Evolutionary conservation across 2,888 invertebrate genomes (phyloP), one percentile per base, ranked within the genome.

Genomic region (Nymphalis c-album): DNA sequence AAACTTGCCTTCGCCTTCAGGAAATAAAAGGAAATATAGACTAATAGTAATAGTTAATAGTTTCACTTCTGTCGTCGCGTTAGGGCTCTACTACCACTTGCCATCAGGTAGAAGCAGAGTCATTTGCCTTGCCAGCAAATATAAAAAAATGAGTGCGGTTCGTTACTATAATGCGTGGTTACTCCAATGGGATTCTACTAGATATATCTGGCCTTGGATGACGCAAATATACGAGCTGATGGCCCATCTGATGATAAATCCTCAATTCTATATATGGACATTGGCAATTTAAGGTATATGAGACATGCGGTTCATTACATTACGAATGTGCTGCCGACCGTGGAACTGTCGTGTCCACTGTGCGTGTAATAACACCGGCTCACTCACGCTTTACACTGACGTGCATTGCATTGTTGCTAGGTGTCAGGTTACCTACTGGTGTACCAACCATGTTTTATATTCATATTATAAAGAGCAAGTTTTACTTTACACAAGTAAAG

Each of bases 331-430:
- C 53, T 17, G 17, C 26, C 26, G 17, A 26, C 26, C 53, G 53
- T 55, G 20, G 31, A 13, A 51, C 20, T 51, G 53, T 2, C 7
- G 53, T 26, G 53, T 17, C 26, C 53, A 55, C 2, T 31, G 26
- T 55, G 26, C 53, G 53, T 55, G 53, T 55, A 55, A 55, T 55
- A 40, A 40, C 40, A 40, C 40, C 31, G 53, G 7, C 53, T 22
- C 26, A 26, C 51, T 40, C 40, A 40, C 40, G 40, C 40, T 40
- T 40, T 40, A 13, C 35, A 40, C 40, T 40, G 4, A 40, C 40
- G 40, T 3, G 40, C 10, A 8, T 40, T 40, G 40, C 40, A 16
- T 55, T 31, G 53, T 55, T 55, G 53, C 53, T 55, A 55, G 53
- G 53, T 31, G 53, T 31, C 26, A 4, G 17, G 17, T 31, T 51